These are phyloP conservation scores for Phasianus colchicus DNA, from an alignment of 2,113 vertebrate genomes.

Conservation along the genomic window DNA sequence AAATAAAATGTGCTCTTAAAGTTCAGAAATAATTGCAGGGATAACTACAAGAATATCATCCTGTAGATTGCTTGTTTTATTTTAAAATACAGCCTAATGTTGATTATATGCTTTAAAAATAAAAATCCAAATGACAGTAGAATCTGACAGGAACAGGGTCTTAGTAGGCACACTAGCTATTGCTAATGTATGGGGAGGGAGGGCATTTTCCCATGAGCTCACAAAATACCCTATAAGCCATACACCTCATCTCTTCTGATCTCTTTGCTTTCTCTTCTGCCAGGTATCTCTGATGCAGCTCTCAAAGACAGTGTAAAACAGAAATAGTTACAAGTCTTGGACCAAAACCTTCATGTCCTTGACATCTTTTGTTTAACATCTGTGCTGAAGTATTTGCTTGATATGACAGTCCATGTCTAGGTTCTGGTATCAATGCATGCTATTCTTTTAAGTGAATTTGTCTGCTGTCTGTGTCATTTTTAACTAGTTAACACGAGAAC, in stretches of 20 bases:
- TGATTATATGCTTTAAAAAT: background rate
- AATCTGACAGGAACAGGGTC: background rate
- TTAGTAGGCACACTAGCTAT: background rate
- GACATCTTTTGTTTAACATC: background rate
- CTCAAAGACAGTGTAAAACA: background rate
- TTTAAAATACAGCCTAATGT: conserved; percentile 21
- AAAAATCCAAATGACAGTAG: background rate
- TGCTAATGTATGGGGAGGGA: background rate
- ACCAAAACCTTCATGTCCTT: background rate
- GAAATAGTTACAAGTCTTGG: background rate
- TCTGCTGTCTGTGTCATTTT: background rate
- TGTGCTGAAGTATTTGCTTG: background rate
- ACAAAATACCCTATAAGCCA: background rate
- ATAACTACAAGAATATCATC: background rate
- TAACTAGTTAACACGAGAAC: background rate
- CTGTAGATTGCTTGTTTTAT: background rate
- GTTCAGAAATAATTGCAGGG: background rate
- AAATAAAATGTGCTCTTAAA: background rate
- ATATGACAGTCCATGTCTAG: background rate
- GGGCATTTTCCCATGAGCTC: background rate
- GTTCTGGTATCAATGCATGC: accelerated
- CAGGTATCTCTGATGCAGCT: background rate
- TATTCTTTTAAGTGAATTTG: background rate
- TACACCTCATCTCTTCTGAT: accelerated
- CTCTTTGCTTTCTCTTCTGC: background rate